Conservation (phyloP, 2,888 invertebrate species). For the Lepidonotus clava region DNA sequence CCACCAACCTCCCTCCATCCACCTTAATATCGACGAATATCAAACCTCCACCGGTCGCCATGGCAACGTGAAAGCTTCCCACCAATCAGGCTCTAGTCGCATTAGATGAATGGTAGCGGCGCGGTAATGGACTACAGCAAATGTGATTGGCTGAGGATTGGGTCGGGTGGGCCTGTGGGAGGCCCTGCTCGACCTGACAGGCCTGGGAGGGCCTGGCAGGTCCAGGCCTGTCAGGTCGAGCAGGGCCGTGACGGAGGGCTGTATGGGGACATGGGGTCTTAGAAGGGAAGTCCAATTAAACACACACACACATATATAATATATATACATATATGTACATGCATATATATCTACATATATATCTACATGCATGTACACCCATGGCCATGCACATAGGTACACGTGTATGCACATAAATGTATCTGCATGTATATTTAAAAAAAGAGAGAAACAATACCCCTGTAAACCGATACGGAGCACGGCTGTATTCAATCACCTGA, state of each 20-base stretch:
- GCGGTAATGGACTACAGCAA: conserved; percentile 25
- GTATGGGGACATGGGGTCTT: too few species aligned
- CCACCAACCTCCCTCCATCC: too few species aligned
- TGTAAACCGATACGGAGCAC: too few species aligned
- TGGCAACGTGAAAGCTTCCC: conserved; percentile 37
- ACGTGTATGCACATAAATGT: not conserved
- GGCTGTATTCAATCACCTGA: too few species aligned
- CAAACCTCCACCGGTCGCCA: conserved; percentile 7
- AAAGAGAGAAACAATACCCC: not conserved
- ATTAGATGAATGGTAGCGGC: conserved; percentile 17
- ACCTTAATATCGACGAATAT: conserved; percentile 30
- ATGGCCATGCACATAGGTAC: not conserved
- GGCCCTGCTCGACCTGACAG: too few species aligned
- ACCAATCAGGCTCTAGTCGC: conserved; percentile 7
- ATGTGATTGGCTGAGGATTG: conserved; percentile 27
- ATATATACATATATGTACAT: not conserved
- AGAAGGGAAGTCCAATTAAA: too few species aligned
- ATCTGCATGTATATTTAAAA: not conserved
- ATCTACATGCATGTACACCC: not conserved
- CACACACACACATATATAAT: too few species aligned
- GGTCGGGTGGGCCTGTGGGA: not conserved
- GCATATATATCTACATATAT: not conserved
- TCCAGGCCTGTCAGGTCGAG: too few species aligned
- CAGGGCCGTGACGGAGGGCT: too few species aligned
- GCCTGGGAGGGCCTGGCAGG: too few species aligned